Percentiles rank a stretch among this genome's conserved stretches.
phyloP scores from a whole-genome alignment of 92 coral and sea anemone genomes.

The Actinostola sp. region DNA sequence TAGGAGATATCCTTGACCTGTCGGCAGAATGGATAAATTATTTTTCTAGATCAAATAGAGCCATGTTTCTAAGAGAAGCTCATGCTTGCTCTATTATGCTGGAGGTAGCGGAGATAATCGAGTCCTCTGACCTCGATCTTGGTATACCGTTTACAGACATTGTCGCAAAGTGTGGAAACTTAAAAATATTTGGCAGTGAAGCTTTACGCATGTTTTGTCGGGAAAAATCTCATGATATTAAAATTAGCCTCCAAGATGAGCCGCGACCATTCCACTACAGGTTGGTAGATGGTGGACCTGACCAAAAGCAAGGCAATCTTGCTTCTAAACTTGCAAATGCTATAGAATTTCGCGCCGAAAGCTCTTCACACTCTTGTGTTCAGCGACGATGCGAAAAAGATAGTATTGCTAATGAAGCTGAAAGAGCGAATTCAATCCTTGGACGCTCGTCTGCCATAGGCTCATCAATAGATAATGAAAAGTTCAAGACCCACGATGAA shows the following conservation, averaged over 20 bases:
- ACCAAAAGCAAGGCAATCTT: conserved; percentile 53
- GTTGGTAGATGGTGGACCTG: conserved; percentile 58
- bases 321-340: conserved; percentile 51
- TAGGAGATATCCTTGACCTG: too few relatives aligned
- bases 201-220: too few relatives aligned
- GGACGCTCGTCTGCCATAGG: conserved; percentile 45
- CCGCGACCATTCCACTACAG: conserved; percentile 48
- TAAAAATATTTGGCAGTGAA: too few relatives aligned
- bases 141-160: background rate
- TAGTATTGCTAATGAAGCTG: conserved; percentile 61
- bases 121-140: too few relatives aligned
- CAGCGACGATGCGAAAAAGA: conserved; percentile 50
- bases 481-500: conserved; percentile 25
- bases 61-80: too few relatives aligned
- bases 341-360: conserved; percentile 48
- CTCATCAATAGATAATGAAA: conserved; percentile 30
- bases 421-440: conserved; percentile 54
- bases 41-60: too few relatives aligned
- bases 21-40: too few relatives aligned
- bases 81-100: too few relatives aligned
- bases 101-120: too few relatives aligned
- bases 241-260: background rate
- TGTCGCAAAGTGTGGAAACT: background rate
- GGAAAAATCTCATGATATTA: too few relatives aligned
- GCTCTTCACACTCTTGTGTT: conserved; percentile 52